phyloP scores from a whole-genome alignment of 2,113 vertebrate genomes.

The Hyaena hyaena region DNA sequence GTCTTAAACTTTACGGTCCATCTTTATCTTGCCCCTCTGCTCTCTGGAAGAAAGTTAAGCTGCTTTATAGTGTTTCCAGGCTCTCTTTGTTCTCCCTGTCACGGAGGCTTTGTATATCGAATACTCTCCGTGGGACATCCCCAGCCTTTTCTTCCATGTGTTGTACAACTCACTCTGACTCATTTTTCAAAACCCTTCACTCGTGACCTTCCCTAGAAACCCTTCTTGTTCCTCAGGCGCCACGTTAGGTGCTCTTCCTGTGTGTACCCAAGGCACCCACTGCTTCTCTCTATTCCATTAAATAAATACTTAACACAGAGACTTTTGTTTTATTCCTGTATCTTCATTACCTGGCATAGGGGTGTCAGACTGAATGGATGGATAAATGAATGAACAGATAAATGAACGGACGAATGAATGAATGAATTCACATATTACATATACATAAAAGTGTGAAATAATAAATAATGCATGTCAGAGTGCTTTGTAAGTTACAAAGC shows the following conservation, averaged over 20 bases:
- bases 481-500: background rate
- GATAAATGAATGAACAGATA: background rate
- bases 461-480: background rate
- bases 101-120: fast-evolving
- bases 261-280: background rate
- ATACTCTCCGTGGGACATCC: fast-evolving
- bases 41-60: background rate
- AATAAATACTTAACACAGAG: background rate
- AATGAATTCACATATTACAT: background rate
- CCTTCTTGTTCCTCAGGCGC: background rate
- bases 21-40: fast-evolving
- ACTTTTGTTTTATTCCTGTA: background rate
- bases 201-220: too few species aligned
- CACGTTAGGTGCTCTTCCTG: background rate
- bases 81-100: too few species aligned
- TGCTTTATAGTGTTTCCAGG: too few species aligned
- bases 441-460: background rate
- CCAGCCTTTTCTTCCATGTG: background rate
- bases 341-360: background rate
- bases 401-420: background rate
- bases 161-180: background rate
- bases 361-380: background rate
- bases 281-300: background rate
- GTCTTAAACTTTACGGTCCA: fast-evolving
- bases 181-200: background rate